These are phyloP conservation scores for Crocuta crocuta DNA, from an alignment of 2,113 vertebrate genomes.

Conservation along the genomic window DNA sequence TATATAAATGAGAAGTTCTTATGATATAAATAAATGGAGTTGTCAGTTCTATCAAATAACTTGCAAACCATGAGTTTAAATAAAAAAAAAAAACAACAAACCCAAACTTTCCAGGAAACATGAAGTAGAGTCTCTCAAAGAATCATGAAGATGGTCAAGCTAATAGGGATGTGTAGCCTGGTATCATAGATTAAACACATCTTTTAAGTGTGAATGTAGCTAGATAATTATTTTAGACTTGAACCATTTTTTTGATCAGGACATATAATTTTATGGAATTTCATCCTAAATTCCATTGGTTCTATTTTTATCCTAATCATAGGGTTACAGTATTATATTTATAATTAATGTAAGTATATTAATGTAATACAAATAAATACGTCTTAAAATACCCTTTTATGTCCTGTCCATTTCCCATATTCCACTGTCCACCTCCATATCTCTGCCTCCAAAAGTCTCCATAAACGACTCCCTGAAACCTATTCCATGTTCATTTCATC, in stretches of 20 bases:
- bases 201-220: neutral
- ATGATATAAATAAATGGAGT: neutral
- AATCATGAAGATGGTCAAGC: neutral
- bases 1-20: neutral
- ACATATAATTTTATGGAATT: neutral
- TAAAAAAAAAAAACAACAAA: neutral
- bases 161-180: fast-evolving
- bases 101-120: neutral
- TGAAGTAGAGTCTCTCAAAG: neutral
- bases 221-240: conserved; percentile 9
- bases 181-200: neutral
- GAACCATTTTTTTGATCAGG: conserved; percentile 16
- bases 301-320: neutral
- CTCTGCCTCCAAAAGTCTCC: neutral
- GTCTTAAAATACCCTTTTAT: neutral
- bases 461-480: neutral
- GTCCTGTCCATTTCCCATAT: neutral
- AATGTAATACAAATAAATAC: neutral
- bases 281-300: neutral
- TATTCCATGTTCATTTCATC: neutral
- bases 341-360: neutral
- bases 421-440: neutral
- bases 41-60: neutral
- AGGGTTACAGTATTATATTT: neutral
- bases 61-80: neutral